Evolutionary conservation across 2,113 vertebrate species (phyloP).

Genomic region (Cettia cetti): DNA sequence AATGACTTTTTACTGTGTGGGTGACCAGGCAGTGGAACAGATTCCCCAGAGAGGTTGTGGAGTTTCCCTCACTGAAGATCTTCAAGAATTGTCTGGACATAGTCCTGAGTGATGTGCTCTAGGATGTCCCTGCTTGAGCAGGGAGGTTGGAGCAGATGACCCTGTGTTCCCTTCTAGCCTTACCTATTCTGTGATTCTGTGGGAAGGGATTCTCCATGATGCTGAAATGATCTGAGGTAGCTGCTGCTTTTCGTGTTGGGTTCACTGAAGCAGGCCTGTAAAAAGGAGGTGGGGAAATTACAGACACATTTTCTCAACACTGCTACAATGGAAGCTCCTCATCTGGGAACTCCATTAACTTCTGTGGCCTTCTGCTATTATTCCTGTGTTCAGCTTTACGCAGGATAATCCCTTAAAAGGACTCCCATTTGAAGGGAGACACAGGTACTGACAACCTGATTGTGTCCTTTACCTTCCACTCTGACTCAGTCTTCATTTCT

Average conservation of each 20-base stretch:
- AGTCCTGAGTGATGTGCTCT: neutral
- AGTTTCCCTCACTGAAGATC: fast-evolving
- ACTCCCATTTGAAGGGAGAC: neutral
- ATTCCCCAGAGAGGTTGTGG: neutral
- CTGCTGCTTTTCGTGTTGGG: neutral
- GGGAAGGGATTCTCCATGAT: neutral
- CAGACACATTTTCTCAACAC: neutral
- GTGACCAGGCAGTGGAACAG: fast-evolving
- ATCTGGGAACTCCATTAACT: neutral
- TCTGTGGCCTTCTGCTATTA: neutral
- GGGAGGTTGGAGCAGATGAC: neutral
- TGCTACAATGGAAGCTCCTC: neutral
- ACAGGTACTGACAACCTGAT: neutral
- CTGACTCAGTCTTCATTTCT: neutral
- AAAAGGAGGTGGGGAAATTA: neutral
- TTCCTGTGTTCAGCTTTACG: neutral
- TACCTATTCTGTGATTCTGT: neutral
- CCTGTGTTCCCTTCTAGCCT: neutral
- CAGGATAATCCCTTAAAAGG: neutral
- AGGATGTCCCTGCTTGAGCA: neutral
- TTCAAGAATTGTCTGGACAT: neutral
- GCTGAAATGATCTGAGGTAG: neutral
- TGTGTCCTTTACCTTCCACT: neutral
- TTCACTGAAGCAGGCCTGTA: neutral
- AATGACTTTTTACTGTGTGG: neutral